Base-by-base conservation (phyloP, 1,140 invertebrate genomes). In the Euura lappo region DNA sequence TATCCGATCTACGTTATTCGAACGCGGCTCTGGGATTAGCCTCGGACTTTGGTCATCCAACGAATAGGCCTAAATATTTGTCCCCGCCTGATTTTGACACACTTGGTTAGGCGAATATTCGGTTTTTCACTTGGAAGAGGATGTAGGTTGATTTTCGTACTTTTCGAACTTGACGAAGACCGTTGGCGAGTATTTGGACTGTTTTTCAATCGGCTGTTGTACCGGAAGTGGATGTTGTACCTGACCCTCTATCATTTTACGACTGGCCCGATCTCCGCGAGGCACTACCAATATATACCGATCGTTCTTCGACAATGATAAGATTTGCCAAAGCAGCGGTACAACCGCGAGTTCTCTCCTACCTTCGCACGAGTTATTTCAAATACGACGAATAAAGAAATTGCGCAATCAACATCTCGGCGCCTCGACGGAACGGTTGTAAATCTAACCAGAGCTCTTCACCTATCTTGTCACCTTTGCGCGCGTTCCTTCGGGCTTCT, bases 241-340 rank as follows among this genome's bases (percentile, higher is more conserved):
- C 78, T 83, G 83, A 74, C 76, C 76, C 80, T 85, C 82, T 78
- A 83, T 80, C 83, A 84, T 84, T 76, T 83, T 82, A 76, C 79
- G 77, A 84, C 81, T 83, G 80, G 71, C 70, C 70, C 72, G 69
- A 68, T 6, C 71, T 75, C 74, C 77, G 45, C 69, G 69, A 78
- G 76, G 69, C 71, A 70, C 72, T 73, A 42, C 60, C 45, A 72
- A 69, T 73, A 68, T 68, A 68, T 68, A 68, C 72, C 65, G 46
- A 81, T 81, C 79, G 75, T 80, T 70, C 75, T 79, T 80, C 75
- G 65, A 78, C 75, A 78, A 77, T 77, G 79, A 80, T 80, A 80
- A 80, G 77, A 71, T 66, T 78, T 60, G n/a, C 71, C 45, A 69
- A 47, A 69, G 51, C 67, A 66, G 43, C 71, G 42, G 28, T 28